These are phyloP conservation scores for Nymphicus hollandicus DNA, from an alignment of 2,113 vertebrate genomes.

Conservation along the genomic window DNA sequence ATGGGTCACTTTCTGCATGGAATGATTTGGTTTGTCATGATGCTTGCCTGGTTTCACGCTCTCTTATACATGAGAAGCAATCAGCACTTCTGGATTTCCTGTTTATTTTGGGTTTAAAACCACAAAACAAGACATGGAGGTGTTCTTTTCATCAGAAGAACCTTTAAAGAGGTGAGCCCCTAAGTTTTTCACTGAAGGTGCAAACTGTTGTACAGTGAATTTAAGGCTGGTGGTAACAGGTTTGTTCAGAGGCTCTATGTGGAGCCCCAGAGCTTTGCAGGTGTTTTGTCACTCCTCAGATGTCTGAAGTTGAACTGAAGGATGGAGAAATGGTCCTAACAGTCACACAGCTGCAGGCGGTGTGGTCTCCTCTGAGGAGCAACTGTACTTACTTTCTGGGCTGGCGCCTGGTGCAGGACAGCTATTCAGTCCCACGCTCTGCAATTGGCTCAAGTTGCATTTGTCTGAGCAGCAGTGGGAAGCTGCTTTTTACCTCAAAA, in stretches of 20 bases:
- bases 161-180: background rate
- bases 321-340: background rate
- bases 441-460: background rate
- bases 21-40: background rate
- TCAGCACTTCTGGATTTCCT: background rate
- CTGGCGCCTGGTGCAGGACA: background rate
- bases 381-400: background rate
- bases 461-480: background rate
- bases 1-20: background rate
- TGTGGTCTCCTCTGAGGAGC: background rate
- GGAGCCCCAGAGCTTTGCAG: background rate
- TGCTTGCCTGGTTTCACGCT: background rate
- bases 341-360: background rate
- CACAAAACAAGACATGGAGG: background rate
- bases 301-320: background rate
- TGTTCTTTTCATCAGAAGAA: background rate
- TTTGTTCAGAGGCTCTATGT: accelerated
- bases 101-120: background rate
- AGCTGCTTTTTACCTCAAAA: background rate
- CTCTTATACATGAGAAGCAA: background rate
- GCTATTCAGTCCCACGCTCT: accelerated
- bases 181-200: background rate
- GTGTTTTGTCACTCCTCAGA: background rate
- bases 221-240: background rate
- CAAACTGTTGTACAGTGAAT: background rate